These are phyloP conservation scores for Lutraria lutraria DNA, from an alignment of 2,888 invertebrate genomes.

Conservation along the genomic window DNA sequence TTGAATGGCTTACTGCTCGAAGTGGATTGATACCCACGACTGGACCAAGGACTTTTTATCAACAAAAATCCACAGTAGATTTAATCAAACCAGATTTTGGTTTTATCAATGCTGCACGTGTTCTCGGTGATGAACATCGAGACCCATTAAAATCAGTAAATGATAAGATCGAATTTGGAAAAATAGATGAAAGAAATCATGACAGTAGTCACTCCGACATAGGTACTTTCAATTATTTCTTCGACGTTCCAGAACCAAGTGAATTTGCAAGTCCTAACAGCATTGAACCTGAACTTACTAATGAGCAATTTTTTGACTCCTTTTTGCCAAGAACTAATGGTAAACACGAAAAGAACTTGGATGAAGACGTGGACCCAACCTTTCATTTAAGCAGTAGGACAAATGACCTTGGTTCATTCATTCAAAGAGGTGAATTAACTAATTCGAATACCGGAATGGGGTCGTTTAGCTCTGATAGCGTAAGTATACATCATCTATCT, in stretches of 20 bases:
- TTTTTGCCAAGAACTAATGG: not conserved
- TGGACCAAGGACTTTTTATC: not conserved
- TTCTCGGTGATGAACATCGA: not conserved
- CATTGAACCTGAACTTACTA: not conserved
- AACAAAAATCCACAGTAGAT: not conserved
- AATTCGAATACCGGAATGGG: not conserved
- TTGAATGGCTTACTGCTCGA: not conserved
- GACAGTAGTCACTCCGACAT: slow-evolving; percentile 1
- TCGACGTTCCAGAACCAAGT: not conserved
- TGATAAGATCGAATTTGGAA: not conserved
- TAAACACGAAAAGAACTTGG: not conserved
- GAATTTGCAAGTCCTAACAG: not conserved
- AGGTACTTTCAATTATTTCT: not conserved
- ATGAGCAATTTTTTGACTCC: not conserved
- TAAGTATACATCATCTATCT: slow-evolving; percentile 13
- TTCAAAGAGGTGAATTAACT: not conserved
- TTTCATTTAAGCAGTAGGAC: not conserved
- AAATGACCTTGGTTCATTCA: not conserved
- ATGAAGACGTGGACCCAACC: not conserved
- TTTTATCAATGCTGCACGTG: not conserved
- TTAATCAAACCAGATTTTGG: not conserved
- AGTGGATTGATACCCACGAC: not conserved
- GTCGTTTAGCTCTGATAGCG: slow-evolving; percentile 18
- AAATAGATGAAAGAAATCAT: not conserved
- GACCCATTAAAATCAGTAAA: not conserved